These are phyloP conservation scores for Pangasianodon gigas DNA, from an alignment of 2,113 vertebrate genomes.

Conservation along the genomic window DNA sequence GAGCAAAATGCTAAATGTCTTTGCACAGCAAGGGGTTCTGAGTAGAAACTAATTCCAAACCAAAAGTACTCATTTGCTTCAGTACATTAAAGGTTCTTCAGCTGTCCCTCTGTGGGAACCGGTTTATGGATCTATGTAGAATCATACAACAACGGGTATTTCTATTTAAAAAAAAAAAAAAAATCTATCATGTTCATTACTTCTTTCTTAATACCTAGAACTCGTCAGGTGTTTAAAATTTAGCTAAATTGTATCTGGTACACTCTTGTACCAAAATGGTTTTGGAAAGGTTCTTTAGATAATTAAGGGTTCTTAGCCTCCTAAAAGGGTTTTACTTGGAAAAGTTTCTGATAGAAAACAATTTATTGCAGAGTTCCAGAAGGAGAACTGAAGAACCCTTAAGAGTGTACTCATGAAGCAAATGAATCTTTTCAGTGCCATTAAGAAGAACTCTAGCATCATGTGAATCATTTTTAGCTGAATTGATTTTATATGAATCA, in stretches of 20 bases:
- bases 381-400: background rate
- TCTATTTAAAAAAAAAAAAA: too few species aligned
- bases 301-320: background rate
- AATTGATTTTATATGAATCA: background rate
- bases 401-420: background rate
- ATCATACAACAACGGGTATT: too few species aligned
- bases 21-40: too few species aligned
- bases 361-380: background rate
- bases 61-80: too few species aligned
- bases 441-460: background rate
- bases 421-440: background rate
- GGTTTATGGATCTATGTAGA: too few species aligned
- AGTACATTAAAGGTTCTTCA: too few species aligned
- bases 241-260: background rate
- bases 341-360: background rate
- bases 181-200: background rate
- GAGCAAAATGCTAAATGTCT: too few species aligned
- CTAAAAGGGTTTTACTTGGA: background rate
- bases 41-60: too few species aligned
- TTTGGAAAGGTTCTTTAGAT: background rate
- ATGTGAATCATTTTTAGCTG: background rate
- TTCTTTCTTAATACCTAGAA: background rate
- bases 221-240: background rate
- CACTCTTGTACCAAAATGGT: background rate
- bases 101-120: background rate